Evolutionary conservation across 2,888 invertebrate species (phyloP), one percentile per base, ranked within the genome.

Genomic region (Adineta ricciae): DNA sequence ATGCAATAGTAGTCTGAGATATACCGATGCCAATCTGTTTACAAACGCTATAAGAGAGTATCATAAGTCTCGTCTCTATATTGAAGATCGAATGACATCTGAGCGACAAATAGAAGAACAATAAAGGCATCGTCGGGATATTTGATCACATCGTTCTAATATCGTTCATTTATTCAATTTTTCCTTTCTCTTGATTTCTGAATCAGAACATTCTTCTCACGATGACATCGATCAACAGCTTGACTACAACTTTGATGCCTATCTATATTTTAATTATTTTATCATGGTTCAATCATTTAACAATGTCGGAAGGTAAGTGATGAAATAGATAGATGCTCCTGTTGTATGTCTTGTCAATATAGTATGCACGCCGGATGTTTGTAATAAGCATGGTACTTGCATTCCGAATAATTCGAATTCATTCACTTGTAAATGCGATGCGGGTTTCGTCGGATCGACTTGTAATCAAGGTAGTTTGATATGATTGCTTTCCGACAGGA

Each of bases 381-480:
- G 78, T 78, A 78, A 78, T 41, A 41, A 78, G 41, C 78, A 78
- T 78, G 78, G 78, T n/a, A 78, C 78, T 11, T 78, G 78, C n/a
- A 41, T 78, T 24, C 78, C 38, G 14, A 78, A n/a, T 78, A n/a
- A 21, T 24, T n/a, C 41, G 9, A 78, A 38, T 41, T 41, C 41
- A 41, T 78, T 78, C 41, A n/a, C 78, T n/a, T 78, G 78, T n/a
- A 38, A 78, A 41, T 78, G 78, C n/a, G 78, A 78, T 41, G 11
- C 78, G 16, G 78, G 78, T 41, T 78, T 78, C 41, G 14, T 9
- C 14, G 78, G 78, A n/a, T 9, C 41, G 21, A 78, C 78, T n/a
- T 78, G 78, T 78, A 78, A 78, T 38, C 41, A 78, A 78, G 78
- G 78, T 78, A 78, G 78, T n/a, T 78, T 78, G n/a, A 78, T n/a